Base-by-base conservation (phyloP, 2,113 vertebrate genomes). In the Chloropsis hardwickii region DNA sequence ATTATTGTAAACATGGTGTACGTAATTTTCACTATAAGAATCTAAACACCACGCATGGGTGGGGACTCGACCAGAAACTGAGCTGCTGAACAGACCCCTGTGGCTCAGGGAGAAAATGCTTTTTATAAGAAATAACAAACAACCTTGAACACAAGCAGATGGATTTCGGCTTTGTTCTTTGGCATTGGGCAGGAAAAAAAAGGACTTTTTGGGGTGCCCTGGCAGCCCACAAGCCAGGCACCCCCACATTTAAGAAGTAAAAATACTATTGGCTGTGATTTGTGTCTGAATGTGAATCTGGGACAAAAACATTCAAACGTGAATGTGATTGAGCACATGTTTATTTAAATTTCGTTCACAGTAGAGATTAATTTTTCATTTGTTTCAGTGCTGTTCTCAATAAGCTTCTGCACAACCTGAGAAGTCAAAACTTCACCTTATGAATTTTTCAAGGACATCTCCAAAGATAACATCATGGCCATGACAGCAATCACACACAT, bases 401-500 rank as follows among this genome's bases (percentile, higher is more conserved):
- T 33, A 62, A 54, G 44, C 29, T 81, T 74, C 70, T 51, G 56
- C 7, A 37, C 19, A 56, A 31, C 23, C 27, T 64, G 87, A 82
- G 24, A 18, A 28, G 14, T 2, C 53, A 66, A 65, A 77, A 9
- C 4, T 57, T 66, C 21, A 71, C 18, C 33, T 10, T 8, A 16
- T 22, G 72, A 12, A 12, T 62, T 66, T 87, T 79, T 66, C 47
- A 76, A 85, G 66, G 65, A 33, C 10, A 25, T 42, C 62, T 79
- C 48, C 23, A 56, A 88, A 84, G 33, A 9, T 21, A 80, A 61
- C 25, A 33, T n/a, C 24, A 45, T 1, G 5, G 37, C 25, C 0
- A 0, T 40, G 54, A 29, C 9, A 80, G 21, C 0, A 0, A 81
- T 73, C 37, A 37, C 21, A 82, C 7, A 39, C 33, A 56, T 21